A percentile compares a stretch with the other conserved stretches of the same genome.
phyloP scores from a whole-genome alignment of 2,888 invertebrate species.

The Phengaris alcon region DNA sequence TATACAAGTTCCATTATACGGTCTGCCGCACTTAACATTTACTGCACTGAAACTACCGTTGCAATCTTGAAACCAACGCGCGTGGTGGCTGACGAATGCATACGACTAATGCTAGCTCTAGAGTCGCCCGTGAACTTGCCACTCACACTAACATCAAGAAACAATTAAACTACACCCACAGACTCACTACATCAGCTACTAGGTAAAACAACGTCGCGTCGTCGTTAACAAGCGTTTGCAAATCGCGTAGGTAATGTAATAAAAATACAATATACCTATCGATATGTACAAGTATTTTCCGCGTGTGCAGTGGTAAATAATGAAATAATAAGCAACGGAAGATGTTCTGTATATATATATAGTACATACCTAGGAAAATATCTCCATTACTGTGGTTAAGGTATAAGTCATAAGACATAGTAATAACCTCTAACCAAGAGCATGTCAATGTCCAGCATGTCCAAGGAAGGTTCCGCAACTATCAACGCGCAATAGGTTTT shows the following conservation, averaged over 20 bases:
- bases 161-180: slow-evolving; percentile 25
- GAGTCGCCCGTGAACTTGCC: slow-evolving; percentile 17
- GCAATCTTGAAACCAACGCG: neutral
- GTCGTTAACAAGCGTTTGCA: slow-evolving; percentile 1
- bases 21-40: neutral
- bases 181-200: neutral
- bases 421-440: too few relatives aligned
- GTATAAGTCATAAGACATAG: too few relatives aligned
- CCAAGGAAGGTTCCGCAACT: too few relatives aligned
- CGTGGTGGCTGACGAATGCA: neutral
- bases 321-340: slow-evolving; percentile 56
- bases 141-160: slow-evolving; percentile 5
- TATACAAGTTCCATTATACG: too few relatives aligned
- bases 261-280: neutral
- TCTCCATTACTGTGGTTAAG: too few relatives aligned
- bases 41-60: neutral
- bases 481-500: too few relatives aligned
- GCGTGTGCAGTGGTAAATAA: slow-evolving; percentile 46
- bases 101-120: slow-evolving; percentile 3
- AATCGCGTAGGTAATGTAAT: slow-evolving; percentile 19
- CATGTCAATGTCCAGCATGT: too few relatives aligned
- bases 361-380: too few relatives aligned
- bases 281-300: slow-evolving; percentile 52
- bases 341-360: neutral
- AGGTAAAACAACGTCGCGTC: neutral